Conservation (phyloP, 1,140 invertebrate genomes). For the Macrostomum lignano region DNA sequence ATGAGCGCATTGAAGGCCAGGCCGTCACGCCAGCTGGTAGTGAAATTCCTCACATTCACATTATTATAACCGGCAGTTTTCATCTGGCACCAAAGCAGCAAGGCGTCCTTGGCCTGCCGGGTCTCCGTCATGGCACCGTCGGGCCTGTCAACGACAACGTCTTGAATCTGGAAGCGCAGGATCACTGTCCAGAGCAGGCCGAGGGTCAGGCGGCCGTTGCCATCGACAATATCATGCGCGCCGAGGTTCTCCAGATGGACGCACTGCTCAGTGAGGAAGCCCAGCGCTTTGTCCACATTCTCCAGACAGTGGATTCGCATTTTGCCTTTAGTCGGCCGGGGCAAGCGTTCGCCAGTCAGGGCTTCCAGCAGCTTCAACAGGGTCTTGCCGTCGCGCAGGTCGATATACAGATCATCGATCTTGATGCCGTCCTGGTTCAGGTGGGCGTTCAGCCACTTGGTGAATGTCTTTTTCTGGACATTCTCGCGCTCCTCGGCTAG, state of each 20-base stretch:
- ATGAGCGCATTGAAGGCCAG: constrained; percentile 97
- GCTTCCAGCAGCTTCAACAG: constrained; percentile 87
- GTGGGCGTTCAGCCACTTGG: constrained; percentile 91
- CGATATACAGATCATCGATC: constrained; percentile 78
- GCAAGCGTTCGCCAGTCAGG: constrained; percentile 64
- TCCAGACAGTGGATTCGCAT: constrained; percentile 98
- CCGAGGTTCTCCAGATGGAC: constrained; percentile 98
- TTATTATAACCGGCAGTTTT: constrained; percentile 98
- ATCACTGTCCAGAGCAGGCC: constrained; percentile 99
- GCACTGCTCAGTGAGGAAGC: constrained; percentile 65
- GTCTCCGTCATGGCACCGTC: constrained; percentile 70
- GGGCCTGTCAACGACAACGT: constrained; percentile 69
- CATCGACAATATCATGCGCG: constrained; percentile 98
- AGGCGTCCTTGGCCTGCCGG: constrained; percentile 34
- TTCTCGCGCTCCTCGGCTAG: constrained; percentile 92
- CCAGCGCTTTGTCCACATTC: constrained; percentile 93
- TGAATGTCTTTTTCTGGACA: constrained; percentile 99
- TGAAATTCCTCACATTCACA: constrained; percentile 94
- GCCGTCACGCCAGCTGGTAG: constrained; percentile 95
- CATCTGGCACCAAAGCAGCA: constrained; percentile 98
- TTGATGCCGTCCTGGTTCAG: constrained; percentile 71
- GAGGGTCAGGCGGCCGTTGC: constrained; percentile 70
- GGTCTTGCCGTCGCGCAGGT: constrained; percentile 89
- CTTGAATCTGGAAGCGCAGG: constrained; percentile 89
- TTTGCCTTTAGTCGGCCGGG: constrained; percentile 89